Base-by-base conservation (phyloP, 2,888 invertebrate genomes). In the Bugula neritina region DNA sequence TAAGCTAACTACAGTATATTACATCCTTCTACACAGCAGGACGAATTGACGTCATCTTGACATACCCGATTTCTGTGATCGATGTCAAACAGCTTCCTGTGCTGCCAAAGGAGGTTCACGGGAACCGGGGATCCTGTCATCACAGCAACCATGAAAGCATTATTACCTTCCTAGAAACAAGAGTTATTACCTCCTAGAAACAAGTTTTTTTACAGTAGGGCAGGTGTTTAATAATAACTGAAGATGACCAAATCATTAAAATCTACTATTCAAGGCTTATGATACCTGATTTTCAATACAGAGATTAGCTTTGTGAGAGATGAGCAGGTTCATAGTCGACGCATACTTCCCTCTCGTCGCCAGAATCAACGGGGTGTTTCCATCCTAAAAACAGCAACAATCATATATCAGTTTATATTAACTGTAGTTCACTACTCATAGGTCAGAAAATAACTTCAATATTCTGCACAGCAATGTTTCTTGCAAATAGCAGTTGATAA, bases 281-380 rank as follows among this genome's bases (percentile, higher is more conserved):
- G n/a, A n/a, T 69, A 79, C 80, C 31, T 75, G 74, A 63, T 80
- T 77, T 0, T 72, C 72, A 0, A 75, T 72, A 0, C 76, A 72
- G 31, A 76, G 72, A 31, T 77, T 75, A 1, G 80, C 80, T 0
- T 77, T 78, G 35, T 78, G 75, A 70, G 76, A 75, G 27, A 81
- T 74, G 25, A 81, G 77, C 17, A 78, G 69, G 63, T 79, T 77
- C 1, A 77, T 77, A 1, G 78, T 75, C 0, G 77, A 77, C 13
- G 74, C 43, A 54, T 79, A 76, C 70, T 78, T 78, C 69, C 77
- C 75, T 25, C 75, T 73, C 34, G 77, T 75, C 1, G 79, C 79
- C 52, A 77, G 73, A 71, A 77, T 77, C 52, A 81, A 75, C 2
- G 79, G 77, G 0, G 80, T 79, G 23, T 74, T 76, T 0, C 79